Evolutionary conservation across 2,113 vertebrate genomes (phyloP).

Genomic region (Smithornis capensis): DNA sequence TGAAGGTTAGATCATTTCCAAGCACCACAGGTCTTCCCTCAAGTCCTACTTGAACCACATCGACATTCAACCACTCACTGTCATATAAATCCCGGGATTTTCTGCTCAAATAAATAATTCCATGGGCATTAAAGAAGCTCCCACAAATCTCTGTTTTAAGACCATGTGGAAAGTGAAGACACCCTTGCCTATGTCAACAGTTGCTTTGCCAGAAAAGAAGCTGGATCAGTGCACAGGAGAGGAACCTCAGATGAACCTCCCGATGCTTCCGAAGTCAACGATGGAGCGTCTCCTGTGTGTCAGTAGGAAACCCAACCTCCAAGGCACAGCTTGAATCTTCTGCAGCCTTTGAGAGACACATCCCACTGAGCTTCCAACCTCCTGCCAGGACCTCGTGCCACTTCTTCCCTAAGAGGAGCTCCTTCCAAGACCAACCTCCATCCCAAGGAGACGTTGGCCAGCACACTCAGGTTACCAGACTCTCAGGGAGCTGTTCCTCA

Average conservation of each 20-base stretch:
- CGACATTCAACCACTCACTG: neutral
- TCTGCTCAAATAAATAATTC: neutral
- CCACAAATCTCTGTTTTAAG: neutral
- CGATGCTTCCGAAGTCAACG: neutral
- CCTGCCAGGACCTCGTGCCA: neutral
- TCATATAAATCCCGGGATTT: fast-evolving
- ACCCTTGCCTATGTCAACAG: neutral
- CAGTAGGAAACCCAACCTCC: neutral
- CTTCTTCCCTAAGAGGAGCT: neutral
- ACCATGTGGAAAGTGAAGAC: neutral
- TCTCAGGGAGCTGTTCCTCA: neutral
- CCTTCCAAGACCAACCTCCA: slow-evolving; percentile 3
- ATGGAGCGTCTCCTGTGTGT: neutral
- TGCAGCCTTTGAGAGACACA: neutral
- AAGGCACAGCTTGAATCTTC: neutral
- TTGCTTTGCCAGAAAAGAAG: neutral
- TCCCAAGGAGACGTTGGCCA: neutral
- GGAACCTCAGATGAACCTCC: neutral
- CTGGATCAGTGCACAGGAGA: neutral
- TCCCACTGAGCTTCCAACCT: neutral
- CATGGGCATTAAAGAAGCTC: neutral
- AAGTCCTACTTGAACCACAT: neutral
- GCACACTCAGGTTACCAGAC: neutral
- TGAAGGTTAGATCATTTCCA: neutral
- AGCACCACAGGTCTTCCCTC: neutral